Evolutionary conservation across 2,888 invertebrate species (phyloP).

Genomic region (Argyra leucocephala): DNA sequence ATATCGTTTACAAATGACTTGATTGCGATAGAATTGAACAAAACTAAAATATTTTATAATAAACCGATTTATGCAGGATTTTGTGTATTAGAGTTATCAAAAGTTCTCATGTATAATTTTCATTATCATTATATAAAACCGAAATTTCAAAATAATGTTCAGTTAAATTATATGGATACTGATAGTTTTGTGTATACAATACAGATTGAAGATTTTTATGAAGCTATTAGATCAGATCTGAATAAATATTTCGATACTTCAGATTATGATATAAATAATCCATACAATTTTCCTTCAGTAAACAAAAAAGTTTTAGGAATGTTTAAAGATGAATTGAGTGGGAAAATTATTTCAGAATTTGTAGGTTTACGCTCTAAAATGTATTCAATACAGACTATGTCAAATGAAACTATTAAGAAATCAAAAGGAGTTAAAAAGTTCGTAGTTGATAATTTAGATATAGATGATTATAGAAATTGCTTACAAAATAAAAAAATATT

Average conservation of each 20-base stretch:
- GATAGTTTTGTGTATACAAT: slow-evolving; percentile 15
- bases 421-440: slow-evolving; percentile 11
- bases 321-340: slow-evolving; percentile 16
- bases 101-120: slow-evolving; percentile 35
- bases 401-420: slow-evolving; percentile 11
- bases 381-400: slow-evolving; percentile 13
- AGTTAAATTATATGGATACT: slow-evolving; percentile 15
- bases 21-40: slow-evolving; percentile 33
- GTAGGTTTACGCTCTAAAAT: slow-evolving; percentile 18
- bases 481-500: slow-evolving; percentile 12
- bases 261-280: slow-evolving; percentile 26
- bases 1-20: slow-evolving; percentile 34
- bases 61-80: slow-evolving; percentile 39
- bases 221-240: slow-evolving; percentile 11
- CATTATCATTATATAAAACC: slow-evolving; percentile 32
- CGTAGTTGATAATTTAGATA: not conserved
- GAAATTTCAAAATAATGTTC: slow-evolving; percentile 15
- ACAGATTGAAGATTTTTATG: slow-evolving; percentile 15
- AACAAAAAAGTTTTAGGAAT: slow-evolving; percentile 13
- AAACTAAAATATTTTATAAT: slow-evolving; percentile 30
- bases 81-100: too few species aligned
- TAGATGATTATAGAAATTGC: not conserved
- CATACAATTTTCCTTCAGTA: slow-evolving; percentile 22
- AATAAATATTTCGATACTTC: slow-evolving; percentile 34
- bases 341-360: slow-evolving; percentile 15